phyloP scores from a whole-genome alignment of 2,797 vertebrate species.

The Varecia variegata region DNA sequence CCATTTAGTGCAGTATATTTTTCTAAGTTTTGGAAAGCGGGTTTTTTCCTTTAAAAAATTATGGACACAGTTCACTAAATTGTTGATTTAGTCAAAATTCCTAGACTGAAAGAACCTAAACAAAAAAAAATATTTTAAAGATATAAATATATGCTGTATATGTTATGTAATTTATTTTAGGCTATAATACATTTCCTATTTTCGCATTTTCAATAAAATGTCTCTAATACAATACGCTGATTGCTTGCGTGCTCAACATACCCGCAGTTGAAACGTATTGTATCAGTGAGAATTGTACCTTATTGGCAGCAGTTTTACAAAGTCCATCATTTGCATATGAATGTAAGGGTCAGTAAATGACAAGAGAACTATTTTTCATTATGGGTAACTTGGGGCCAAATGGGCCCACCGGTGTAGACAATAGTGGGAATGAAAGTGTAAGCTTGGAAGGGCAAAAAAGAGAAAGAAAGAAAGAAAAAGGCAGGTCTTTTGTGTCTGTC shows the following conservation, averaged over 20 bases:
- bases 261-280: slow-evolving; percentile 59
- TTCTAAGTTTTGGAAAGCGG: slow-evolving; percentile 85
- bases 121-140: slow-evolving; percentile 80
- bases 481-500: background rate
- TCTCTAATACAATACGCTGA: slow-evolving; percentile 78
- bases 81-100: slow-evolving; percentile 81
- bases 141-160: slow-evolving; percentile 86
- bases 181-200: slow-evolving; percentile 85
- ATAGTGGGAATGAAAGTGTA: background rate
- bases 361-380: background rate
- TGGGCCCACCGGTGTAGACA: background rate
- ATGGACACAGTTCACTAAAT: slow-evolving; percentile 79
- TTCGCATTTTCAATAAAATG: slow-evolving; percentile 82
- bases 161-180: slow-evolving; percentile 88
- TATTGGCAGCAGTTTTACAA: slow-evolving; percentile 57
- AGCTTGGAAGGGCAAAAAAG: background rate
- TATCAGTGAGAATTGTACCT: slow-evolving; percentile 52
- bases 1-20: slow-evolving; percentile 85
- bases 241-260: slow-evolving; percentile 53
- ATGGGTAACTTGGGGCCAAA: background rate
- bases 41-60: slow-evolving; percentile 78
- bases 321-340: slow-evolving; percentile 54
- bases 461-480: background rate
- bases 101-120: slow-evolving; percentile 81
- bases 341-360: slow-evolving; percentile 28